Evolutionary conservation across 2,888 invertebrate genomes (phyloP), one percentile per base, ranked within the genome.

Genomic region (Exocentrus adspersus): DNA sequence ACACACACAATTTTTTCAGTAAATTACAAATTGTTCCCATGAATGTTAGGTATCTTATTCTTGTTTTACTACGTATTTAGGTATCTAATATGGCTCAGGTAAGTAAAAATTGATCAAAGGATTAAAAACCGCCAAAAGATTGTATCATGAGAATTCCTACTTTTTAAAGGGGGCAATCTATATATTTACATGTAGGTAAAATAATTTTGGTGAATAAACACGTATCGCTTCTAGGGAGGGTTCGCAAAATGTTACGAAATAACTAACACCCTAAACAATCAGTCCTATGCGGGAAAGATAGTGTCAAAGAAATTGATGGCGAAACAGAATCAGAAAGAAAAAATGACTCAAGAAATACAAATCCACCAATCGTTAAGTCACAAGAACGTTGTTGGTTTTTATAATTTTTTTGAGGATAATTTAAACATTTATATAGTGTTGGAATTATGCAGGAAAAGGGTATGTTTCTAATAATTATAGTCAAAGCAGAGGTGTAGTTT

Each of bases 211-310:
- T n/a, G 5, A n/a, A n/a, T n/a, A n/a, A n/a, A 10, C 24, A 10
- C n/a, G n/a, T n/a, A n/a, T n/a, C 14, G 16, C 46, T 59, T 54
- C 83, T 80, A 97, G 97, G 98, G 98, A 76, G 98, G 97, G 17
- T 98, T 98, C 87, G 98, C 97, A 83, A 95, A 92, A 90, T 99
- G 98, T 82, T 99, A 97, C 85, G 98, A 99, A 84, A 91, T 99
- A 69, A 91, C 89, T 72, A 95, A 98, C 80, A 84, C 89, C 64
- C 85, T 87, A 45, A 90, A 90, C n/a, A 90, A 92, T 72, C 88
- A 90, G 75, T 86, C 94, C 0, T 96, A 89, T 84, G 99, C 99
- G 37, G 98, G 97, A 70, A 94, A 99, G 86, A 95, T 99, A 75
- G 97, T 99, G 14, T 93, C 98, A 17, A 99, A 99, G 82, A 90